These are phyloP conservation scores for Triplophysa siluroides DNA, from an alignment of 2,113 vertebrate species.

Conservation along the genomic window DNA sequence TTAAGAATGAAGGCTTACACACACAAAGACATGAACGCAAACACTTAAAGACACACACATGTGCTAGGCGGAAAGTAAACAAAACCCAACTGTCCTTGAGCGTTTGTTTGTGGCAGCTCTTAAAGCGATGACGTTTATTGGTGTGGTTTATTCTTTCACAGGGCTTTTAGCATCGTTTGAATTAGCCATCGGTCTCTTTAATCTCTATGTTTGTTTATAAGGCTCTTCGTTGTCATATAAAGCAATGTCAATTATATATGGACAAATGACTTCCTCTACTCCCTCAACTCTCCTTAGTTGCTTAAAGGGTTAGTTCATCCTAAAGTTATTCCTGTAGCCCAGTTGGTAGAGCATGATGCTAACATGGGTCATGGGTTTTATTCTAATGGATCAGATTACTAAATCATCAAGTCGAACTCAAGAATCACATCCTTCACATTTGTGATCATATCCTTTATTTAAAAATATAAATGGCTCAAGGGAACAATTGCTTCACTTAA, in stretches of 20 bases:
- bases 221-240: slow-evolving; percentile 30
- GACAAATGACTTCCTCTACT: slow-evolving; percentile 22
- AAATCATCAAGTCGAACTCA: too few relatives aligned
- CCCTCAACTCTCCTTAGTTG: neutral
- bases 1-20: slow-evolving; percentile 3
- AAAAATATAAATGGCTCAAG: too few relatives aligned
- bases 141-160: slow-evolving; percentile 45
- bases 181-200: slow-evolving; percentile 38
- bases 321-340: too few relatives aligned
- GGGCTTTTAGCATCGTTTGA: slow-evolving; percentile 54
- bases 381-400: too few relatives aligned
- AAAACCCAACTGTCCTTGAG: slow-evolving; percentile 40
- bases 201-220: slow-evolving; percentile 44
- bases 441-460: too few relatives aligned
- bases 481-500: neutral
- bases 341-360: too few relatives aligned
- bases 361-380: too few relatives aligned
- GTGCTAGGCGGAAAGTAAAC: slow-evolving; percentile 47
- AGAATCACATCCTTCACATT: too few relatives aligned
- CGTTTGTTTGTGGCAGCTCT: slow-evolving; percentile 43
- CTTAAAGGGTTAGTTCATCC: too few relatives aligned
- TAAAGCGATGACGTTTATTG: slow-evolving; percentile 51
- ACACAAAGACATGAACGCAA: slow-evolving; percentile 1
- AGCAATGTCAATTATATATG: slow-evolving; percentile 14
- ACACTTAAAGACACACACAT: neutral